A percentile compares a stretch with the other conserved stretches of the same genome.
phyloP scores from a whole-genome alignment of 2,113 vertebrate species.

The Eudyptes chrysolophus region DNA sequence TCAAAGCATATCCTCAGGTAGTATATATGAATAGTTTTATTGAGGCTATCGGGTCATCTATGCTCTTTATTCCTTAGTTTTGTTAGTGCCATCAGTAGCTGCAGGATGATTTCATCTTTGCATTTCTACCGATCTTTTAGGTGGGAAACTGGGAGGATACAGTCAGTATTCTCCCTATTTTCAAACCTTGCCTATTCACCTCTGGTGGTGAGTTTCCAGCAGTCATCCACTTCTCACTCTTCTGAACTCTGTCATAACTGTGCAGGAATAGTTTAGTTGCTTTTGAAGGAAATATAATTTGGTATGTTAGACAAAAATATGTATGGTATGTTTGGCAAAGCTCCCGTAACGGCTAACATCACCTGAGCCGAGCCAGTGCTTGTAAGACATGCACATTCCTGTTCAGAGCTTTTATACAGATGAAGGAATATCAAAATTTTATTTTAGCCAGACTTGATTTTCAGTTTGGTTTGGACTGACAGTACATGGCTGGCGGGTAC shows the following conservation, averaged over 20 bases:
- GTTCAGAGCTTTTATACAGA: neutral
- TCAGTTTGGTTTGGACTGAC: neutral
- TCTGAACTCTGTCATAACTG: neutral
- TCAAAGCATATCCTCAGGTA: neutral
- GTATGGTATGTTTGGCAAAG: neutral
- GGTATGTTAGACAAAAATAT: neutral
- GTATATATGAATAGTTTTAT: neutral
- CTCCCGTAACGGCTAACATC: neutral
- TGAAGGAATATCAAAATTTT: neutral
- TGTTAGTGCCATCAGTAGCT: neutral
- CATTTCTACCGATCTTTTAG: neutral
- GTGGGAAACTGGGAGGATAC: neutral
- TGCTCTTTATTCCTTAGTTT: neutral
- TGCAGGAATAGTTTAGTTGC: neutral
- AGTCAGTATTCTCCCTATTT: neutral
- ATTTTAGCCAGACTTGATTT: neutral
- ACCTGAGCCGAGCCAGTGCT: neutral
- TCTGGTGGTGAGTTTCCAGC: neutral
- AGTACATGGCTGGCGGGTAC: neutral
- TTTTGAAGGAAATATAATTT: neutral
- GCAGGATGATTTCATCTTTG: neutral
- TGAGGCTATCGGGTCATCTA: neutral
- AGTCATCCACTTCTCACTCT: neutral
- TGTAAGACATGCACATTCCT: neutral
- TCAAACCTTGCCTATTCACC: neutral